These are phyloP conservation scores for Chrysina gloriosa DNA, from an alignment of 2,888 invertebrate genomes.

Conservation along the genomic window DNA sequence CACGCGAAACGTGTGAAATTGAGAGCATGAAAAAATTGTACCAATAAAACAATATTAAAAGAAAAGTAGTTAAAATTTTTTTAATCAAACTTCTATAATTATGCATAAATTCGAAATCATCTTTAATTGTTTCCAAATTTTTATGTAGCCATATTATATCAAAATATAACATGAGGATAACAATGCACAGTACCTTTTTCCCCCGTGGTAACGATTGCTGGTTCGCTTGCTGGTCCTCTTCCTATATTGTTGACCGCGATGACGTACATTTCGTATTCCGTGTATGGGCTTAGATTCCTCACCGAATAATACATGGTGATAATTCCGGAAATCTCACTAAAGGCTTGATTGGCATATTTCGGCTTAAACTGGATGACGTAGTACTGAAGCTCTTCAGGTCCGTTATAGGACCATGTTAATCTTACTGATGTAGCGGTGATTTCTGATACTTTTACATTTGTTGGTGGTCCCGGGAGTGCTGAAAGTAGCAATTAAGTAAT, in stretches of 20 bases:
- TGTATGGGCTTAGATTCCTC: constrained; percentile 90
- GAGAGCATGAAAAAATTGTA: constrained; percentile 58
- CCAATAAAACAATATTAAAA: constrained; percentile 29
- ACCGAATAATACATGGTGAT: constrained; percentile 94
- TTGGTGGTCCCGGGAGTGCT: constrained; percentile 93
- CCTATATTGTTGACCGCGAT: constrained; percentile 96
- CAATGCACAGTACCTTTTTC: constrained; percentile 96
- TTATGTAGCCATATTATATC: too few relatives aligned
- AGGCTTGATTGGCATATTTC: constrained; percentile 91
- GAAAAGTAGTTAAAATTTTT: background rate
- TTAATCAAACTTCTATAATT: too few relatives aligned
- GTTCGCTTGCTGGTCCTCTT: constrained; percentile 87
- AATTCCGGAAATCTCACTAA: constrained; percentile 92
- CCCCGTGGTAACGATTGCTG: constrained; percentile 93
- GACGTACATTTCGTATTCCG: constrained; percentile 96
- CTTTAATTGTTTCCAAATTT: too few relatives aligned
- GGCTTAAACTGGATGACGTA: constrained; percentile 98
- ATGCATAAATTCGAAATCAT: background rate
- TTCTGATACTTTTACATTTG: constrained; percentile 90
- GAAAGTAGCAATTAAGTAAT: too few relatives aligned
- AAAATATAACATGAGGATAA: too few relatives aligned
- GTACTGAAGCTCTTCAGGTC: constrained; percentile 90
- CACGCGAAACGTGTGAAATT: constrained; percentile 53
- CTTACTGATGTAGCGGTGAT: constrained; percentile 94
- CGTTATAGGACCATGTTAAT: constrained; percentile 92